These are phyloP conservation scores for Novumbra hubbsi DNA, from an alignment of 2,797 vertebrate species.

Conservation along the genomic window DNA sequence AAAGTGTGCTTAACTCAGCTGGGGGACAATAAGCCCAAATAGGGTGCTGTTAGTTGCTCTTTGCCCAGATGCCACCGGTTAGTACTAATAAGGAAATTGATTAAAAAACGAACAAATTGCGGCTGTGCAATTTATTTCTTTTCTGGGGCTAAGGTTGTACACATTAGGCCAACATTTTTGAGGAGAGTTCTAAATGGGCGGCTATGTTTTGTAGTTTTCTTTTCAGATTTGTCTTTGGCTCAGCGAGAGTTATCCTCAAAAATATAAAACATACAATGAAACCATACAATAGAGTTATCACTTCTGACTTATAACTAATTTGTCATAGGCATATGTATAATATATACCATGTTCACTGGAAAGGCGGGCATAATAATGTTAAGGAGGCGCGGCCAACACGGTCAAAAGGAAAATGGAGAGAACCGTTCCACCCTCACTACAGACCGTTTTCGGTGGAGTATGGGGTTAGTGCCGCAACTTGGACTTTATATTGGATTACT, in stretches of 20 bases:
- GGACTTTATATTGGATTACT: constrained; percentile 13
- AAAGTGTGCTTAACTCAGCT: not conserved
- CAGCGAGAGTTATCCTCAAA: not conserved
- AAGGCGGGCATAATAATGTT: not conserved
- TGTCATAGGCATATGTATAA: not conserved
- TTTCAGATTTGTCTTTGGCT: not conserved
- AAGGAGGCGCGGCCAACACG: not conserved
- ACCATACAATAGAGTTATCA: too few species aligned
- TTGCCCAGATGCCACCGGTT: constrained; percentile 29
- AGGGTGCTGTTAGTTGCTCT: not conserved
- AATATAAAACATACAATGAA: too few species aligned
- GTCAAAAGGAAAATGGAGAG: constrained; percentile 9
- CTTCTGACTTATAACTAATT: too few species aligned
- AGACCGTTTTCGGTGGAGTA: constrained; percentile 71
- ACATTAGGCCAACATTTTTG: not conserved
- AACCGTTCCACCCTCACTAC: constrained; percentile 72
- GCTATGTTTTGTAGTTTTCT: not conserved
- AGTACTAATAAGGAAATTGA: constrained; percentile 17
- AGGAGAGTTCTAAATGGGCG: not conserved
- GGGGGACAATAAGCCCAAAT: not conserved
- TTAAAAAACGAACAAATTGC: constrained; percentile 21
- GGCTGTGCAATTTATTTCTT: constrained; percentile 13
- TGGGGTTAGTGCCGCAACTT: constrained; percentile 47
- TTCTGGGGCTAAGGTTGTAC: constrained; percentile 14
- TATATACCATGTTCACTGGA: not conserved